Conservation (phyloP, 2,888 invertebrate species). For the Cantharis rustica region DNA sequence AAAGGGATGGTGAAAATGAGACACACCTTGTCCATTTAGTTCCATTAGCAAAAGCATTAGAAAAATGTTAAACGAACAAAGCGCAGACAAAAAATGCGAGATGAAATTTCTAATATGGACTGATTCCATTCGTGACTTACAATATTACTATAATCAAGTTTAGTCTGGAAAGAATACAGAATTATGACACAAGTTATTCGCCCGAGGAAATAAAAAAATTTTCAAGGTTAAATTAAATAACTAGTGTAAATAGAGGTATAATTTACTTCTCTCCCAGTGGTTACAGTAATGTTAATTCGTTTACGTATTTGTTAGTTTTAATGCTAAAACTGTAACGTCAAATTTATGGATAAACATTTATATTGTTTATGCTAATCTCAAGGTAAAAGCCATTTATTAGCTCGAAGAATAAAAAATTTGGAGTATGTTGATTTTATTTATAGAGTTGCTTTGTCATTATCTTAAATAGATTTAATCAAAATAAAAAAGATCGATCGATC, state of each 20-base stretch:
- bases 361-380: background rate
- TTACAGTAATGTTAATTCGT: background rate
- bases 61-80: background rate
- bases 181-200: constrained; percentile 9
- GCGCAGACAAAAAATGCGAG: background rate
- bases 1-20: background rate
- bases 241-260: background rate
- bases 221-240: constrained; percentile 2
- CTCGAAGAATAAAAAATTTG: background rate
- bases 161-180: constrained; percentile 2
- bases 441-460: background rate
- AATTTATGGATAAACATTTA: background rate
- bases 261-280: background rate
- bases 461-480: background rate
- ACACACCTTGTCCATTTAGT: background rate
- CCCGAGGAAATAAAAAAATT: background rate
- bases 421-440: background rate
- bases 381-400: background rate
- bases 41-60: background rate
- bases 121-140: constrained; percentile 1
- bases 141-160: constrained; percentile 5
- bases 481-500: background rate
- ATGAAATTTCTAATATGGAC: background rate
- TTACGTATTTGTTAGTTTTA: background rate
- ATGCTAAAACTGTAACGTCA: background rate